Percentiles rank a stretch among this genome's conserved stretches.
Evolutionary conservation across 2,797 vertebrate species (phyloP).

Genomic region (Parotocinclus haroldoi): DNA sequence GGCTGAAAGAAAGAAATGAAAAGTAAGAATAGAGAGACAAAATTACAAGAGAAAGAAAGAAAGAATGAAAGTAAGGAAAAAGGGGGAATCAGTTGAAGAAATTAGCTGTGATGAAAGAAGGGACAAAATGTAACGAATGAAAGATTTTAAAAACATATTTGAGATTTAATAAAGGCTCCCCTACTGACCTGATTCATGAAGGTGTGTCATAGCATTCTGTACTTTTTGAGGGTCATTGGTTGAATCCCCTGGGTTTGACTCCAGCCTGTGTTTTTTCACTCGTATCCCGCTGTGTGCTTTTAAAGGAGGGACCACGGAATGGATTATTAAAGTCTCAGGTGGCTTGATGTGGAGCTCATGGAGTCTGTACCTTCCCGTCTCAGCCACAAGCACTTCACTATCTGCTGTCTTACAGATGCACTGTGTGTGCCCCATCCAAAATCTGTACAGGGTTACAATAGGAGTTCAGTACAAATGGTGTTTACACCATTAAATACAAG

Average conservation of each 20-base stretch:
- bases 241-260: slow-evolving; percentile 26
- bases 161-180: too few species aligned
- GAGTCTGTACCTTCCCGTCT: slow-evolving; percentile 12
- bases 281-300: slow-evolving; percentile 19
- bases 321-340: slow-evolving; percentile 12
- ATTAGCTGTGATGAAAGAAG: too few species aligned
- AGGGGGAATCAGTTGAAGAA: too few species aligned
- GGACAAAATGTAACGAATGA: too few species aligned
- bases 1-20: too few species aligned
- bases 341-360: slow-evolving; percentile 2
- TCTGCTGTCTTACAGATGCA: slow-evolving; percentile 38
- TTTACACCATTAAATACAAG: too few species aligned
- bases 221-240: slow-evolving; percentile 32
- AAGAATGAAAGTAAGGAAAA: too few species aligned
- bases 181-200: slow-evolving; percentile 49
- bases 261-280: slow-evolving; percentile 33
- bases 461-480: too few species aligned
- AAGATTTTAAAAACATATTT: too few species aligned
- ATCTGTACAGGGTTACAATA: slow-evolving; percentile 18
- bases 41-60: too few species aligned
- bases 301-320: slow-evolving; percentile 19
- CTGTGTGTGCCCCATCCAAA: slow-evolving; percentile 52
- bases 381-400: slow-evolving; percentile 7
- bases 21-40: too few species aligned
- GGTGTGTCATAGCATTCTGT: slow-evolving; percentile 48